These are phyloP conservation scores for Sterrhoptilus dennistouni DNA, from an alignment of 2,113 vertebrate species.

Conservation along the genomic window DNA sequence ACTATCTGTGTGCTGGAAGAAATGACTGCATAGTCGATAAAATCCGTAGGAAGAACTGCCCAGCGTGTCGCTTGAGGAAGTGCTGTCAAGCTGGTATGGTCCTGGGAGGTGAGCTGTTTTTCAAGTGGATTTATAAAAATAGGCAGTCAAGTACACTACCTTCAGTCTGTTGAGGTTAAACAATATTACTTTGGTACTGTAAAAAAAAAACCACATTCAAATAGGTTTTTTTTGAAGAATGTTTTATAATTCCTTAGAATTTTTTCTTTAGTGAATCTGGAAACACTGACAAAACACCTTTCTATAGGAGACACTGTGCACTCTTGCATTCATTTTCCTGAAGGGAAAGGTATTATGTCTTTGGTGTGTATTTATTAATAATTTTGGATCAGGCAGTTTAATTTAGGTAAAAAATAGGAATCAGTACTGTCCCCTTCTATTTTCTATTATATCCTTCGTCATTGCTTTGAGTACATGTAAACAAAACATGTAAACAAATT, in stretches of 20 bases:
- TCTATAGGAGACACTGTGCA: neutral
- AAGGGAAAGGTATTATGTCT: neutral
- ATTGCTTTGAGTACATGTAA: neutral
- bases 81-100: constrained; percentile 98
- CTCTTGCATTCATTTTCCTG: neutral
- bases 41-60: constrained; percentile 97
- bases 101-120: constrained; percentile 87
- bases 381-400: neutral
- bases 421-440: neutral
- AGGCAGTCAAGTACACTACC: neutral
- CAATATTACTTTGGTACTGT: neutral
- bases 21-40: constrained; percentile 99
- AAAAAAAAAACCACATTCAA: neutral
- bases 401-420: neutral
- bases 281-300: neutral
- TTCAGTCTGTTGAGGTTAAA: neutral
- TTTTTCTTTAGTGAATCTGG: neutral
- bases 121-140: neutral
- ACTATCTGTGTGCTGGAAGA: constrained; percentile 95
- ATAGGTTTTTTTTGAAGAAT: neutral
- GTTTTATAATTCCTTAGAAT: neutral
- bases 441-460: neutral
- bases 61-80: constrained; percentile 93
- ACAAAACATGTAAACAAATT: neutral
- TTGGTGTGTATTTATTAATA: neutral